Base-by-base conservation (phyloP, 2,113 vertebrate genomes). In the Danionella cerebrum region DNA sequence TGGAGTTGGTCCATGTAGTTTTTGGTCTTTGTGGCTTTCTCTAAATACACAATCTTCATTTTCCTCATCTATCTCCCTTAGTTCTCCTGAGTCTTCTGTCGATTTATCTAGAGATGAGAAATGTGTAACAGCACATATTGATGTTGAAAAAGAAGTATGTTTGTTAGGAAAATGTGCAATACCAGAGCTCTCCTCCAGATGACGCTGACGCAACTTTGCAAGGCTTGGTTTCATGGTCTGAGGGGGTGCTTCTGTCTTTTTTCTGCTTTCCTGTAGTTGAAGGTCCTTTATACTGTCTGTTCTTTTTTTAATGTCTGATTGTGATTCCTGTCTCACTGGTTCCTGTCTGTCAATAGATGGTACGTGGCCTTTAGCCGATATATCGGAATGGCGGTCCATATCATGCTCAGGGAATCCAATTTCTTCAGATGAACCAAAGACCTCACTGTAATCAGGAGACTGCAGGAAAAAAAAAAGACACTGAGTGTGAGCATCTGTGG, bases 361-460 rank as follows among this genome's bases (percentile, higher is more conserved):
- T 74, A 77, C 70, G 74, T 82, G 24, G 72, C 79, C 47, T 66
- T 55, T 73, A 73, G 81, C 11, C 74, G 75, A 44, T 65, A 79
- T 19, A 53, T 53, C 63, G 18, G 77, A 65, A 41, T 12, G 69
- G 16, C 1, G 76, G 77, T 55, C 73, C 31, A 6, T 75, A 74
- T 13, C 82, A 78, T n/a, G 68, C 65, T 65, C 35, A 60, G 62
- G 14, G 36, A 42, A 31, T 78, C 78, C 42, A 22, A 80, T 77
- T 11, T 85, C 85, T 2, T 83, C 84, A 2, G 85, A 83, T 68
- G 84, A 87, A 76, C 84, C 82, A 71, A 84, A 86, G 58, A 88
- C 85, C 79, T 88, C 87, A 63, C 85, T 89, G 72, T 86, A 85
- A 73, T 87, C 86, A 59, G 82, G 77, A 21, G 84, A 81, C 85